These are phyloP conservation scores for Luehdorfia chinensis DNA, from an alignment of 1,140 invertebrate species.

Conservation along the genomic window DNA sequence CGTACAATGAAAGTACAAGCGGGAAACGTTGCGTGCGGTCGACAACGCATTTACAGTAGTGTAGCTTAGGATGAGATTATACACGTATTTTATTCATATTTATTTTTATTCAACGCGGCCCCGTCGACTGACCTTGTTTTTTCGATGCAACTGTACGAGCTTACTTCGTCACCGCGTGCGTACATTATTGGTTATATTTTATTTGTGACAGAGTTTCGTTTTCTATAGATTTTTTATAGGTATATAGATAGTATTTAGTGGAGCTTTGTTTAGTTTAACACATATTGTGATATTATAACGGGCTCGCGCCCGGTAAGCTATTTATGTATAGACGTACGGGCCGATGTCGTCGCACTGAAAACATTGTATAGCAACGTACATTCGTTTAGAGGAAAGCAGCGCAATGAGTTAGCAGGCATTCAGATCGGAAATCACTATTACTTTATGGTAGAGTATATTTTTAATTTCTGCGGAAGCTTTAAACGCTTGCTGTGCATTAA, in stretches of 20 bases:
- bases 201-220: conserved; percentile 32
- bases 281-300: conserved; percentile 68
- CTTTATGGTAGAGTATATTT: too few relatives aligned
- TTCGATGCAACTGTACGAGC: too few relatives aligned
- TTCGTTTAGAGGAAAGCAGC: too few relatives aligned
- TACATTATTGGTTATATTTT: background rate
- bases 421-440: too few relatives aligned
- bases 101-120: background rate
- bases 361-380: background rate
- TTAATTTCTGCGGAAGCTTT: too few relatives aligned
- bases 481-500: too few relatives aligned
- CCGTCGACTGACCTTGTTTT: background rate
- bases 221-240: conserved; percentile 55
- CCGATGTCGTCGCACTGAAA: conserved; percentile 8
- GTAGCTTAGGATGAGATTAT: conserved; percentile 13
- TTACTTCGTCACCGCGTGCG: too few relatives aligned
- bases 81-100: conserved; percentile 9
- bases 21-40: conserved; percentile 1
- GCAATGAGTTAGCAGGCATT: too few relatives aligned
- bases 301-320: conserved; percentile 59
- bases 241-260: conserved; percentile 54
- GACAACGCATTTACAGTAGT: conserved; percentile 22
- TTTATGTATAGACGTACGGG: conserved; percentile 22
- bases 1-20: conserved; percentile 27
- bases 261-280: conserved; percentile 61